Evolutionary conservation across 2,113 vertebrate genomes (phyloP), one percentile per base, ranked within the genome.

Genomic region (Strix uralensis): DNA sequence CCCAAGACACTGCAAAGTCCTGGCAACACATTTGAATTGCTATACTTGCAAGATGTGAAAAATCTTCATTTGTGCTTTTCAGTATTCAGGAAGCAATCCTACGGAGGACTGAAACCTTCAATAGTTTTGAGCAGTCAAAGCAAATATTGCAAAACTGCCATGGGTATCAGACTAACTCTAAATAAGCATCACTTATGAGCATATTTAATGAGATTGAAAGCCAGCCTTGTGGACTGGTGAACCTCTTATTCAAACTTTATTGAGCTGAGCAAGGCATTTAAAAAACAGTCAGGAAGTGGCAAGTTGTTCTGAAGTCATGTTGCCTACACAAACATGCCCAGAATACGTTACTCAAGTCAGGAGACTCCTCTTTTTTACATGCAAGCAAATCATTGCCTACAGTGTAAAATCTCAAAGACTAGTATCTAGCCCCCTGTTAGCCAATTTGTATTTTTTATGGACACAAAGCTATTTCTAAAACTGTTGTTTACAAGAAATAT

Each of bases 41-140:
- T 22, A 12, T 49, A 25, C 18, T 49, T 61, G 9, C 0, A 11
- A 40, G 27, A 36, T 0, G 0, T 5, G 21, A 38, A 46, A 12
- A 61, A 21, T 5, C 22, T 13, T n/a, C 10, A 22, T 51, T 26
- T 42, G n/a, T 47, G 29, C 55, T 86, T 61, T 5, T 4, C 36
- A 29, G 34, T 2, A 5, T 26, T 32, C 59, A 55, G 55, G 65
- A 84, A 94, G 66, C 8, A 52, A 25, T 22, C 34, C 46, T n/a
- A 36, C 57, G 38, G 38, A 44, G 52, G 11, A 47, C 11, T 26
- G 26, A 81, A 78, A 63, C 13, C 71, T 66, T 46, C 0, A n/a
- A n/a, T 3, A 62, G 16, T 16, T 55, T 16, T n/a, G 13, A 69
- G 30, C 29, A 57, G n/a, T n/a, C 26, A 22, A 36, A 77, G 44